A percentile compares a stretch with the other conserved stretches of the same genome.
Evolutionary conservation across 2,797 vertebrate species (phyloP).

Genomic region (Cossypha dichroa): DNA sequence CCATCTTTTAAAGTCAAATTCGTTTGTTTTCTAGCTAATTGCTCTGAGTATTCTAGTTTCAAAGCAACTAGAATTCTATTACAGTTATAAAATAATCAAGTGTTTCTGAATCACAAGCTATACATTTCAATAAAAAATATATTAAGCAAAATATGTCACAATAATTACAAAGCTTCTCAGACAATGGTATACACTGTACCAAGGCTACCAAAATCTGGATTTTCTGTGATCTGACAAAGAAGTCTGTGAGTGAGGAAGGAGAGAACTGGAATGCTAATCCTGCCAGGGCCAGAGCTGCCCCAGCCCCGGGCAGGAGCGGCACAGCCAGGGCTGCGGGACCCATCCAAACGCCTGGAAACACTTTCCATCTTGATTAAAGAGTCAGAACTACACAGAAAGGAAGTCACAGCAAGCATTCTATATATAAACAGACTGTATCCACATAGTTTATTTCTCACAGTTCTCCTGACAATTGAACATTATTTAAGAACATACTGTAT

Average conservation of each 20-base stretch:
- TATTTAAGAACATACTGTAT: conserved; percentile 99
- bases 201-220: not conserved
- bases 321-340: too few species aligned
- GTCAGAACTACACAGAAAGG: conserved; percentile 72
- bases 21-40: not conserved
- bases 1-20: conserved; percentile 4
- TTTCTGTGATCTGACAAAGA: not conserved
- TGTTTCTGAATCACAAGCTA: conserved; percentile 60
- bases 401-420: conserved; percentile 78
- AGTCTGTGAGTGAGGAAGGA: not conserved
- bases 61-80: conserved; percentile 45
- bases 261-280: not conserved
- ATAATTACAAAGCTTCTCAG: conserved; percentile 61
- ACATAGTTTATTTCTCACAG: conserved; percentile 99
- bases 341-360: not conserved
- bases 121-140: conserved; percentile 67
- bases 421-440: conserved; percentile 93
- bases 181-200: conserved; percentile 13
- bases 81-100: conserved; percentile 52
- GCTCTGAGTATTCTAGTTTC: conserved; percentile 49
- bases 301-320: not conserved
- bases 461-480: conserved; percentile 97
- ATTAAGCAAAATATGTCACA: conserved; percentile 71
- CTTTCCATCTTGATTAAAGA: conserved; percentile 35
- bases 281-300: not conserved